Base-by-base conservation (phyloP, 1,140 invertebrate genomes). In the Saccostrea glomerata region DNA sequence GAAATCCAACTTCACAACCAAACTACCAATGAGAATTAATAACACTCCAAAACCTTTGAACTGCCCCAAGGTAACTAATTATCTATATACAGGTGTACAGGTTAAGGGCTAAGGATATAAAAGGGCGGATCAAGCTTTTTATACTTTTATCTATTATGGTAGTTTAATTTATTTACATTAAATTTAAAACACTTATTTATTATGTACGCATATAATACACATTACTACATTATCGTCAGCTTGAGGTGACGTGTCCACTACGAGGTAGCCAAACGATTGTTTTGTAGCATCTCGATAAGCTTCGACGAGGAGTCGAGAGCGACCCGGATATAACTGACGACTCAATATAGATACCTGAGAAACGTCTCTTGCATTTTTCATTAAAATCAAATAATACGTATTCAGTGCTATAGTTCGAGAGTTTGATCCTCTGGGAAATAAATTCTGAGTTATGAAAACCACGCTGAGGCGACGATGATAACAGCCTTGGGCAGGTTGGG, bases 401-500 rank as follows among this genome's bases (percentile, higher is more conserved):
- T 56, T 56, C 73, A 36, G 30, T 36, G 30, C 30, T 36, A 36
- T 36, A 36, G 30, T 36, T 36, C 30, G 30, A 36, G 30, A 58
- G 60, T 82, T 87, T 25, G 47, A 54, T 11, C 40, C 25, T 54
- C 82, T 87, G 17, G 47, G 60, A 63, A 84, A 89, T n/a, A 87
- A 11, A 55, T 89, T 87, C 77, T 89, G 86, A 9, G 82, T 87
- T 7, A 89, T 85, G 77, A 84, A 89, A 86, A 89, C 2, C 30
- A 36, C 30, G 30, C 30, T 36, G 30, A 36, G 30, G 30, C 86
- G 55, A 70, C 85, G 23, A 70, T 90, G 89, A 20, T 89, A 85
- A 70, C 85, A 88, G 13, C 89, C 87, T 73, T 88, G 89, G 5
- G 87, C n/a, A n/a, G n/a, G n/a, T n/a, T n/a, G n/a, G n/a, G n/a